These are phyloP conservation scores for Agrotis ipsilon DNA, from an alignment of 2,888 invertebrate genomes.

Conservation along the genomic window DNA sequence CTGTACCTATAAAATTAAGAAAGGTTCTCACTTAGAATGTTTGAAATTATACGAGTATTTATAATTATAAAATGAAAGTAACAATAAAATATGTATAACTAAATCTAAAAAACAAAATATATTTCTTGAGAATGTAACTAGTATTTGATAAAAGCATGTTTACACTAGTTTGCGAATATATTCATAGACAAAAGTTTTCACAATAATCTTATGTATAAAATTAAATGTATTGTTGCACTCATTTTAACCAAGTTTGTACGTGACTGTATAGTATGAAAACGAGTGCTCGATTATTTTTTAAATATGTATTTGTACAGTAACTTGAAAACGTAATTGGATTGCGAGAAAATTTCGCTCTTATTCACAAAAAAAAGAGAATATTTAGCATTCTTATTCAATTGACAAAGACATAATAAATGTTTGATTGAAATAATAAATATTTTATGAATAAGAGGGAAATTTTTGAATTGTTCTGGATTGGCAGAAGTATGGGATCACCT, in stretches of 20 bases:
- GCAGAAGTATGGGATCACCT: conserved; percentile 15
- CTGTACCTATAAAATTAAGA: conserved; percentile 27
- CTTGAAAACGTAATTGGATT: not conserved
- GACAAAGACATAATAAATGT: not conserved
- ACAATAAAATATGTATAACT: not conserved
- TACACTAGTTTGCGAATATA: conserved; percentile 17
- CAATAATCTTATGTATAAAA: not conserved
- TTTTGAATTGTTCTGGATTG: conserved; percentile 4
- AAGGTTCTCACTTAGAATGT: not conserved
- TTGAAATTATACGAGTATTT: not conserved
- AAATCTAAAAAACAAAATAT: not conserved
- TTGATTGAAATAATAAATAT: not conserved
- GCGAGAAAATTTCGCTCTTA: conserved; percentile 3
- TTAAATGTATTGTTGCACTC: conserved; percentile 2
- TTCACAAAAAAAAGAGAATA: conserved; percentile 6
- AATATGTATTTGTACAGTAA: conserved; percentile 22
- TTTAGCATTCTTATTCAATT: not conserved
- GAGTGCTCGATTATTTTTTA: not conserved
- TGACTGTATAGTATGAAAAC: conserved; percentile 2
- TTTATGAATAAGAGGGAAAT: conserved; percentile 24
- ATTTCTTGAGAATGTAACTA: conserved; percentile 2
- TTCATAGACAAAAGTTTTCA: not conserved
- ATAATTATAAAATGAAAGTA: not conserved
- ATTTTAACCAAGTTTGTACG: conserved; percentile 1
- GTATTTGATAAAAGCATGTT: conserved; percentile 18